Evolutionary conservation across 2,888 invertebrate species (phyloP).

Genomic region (Oithona nana): DNA sequence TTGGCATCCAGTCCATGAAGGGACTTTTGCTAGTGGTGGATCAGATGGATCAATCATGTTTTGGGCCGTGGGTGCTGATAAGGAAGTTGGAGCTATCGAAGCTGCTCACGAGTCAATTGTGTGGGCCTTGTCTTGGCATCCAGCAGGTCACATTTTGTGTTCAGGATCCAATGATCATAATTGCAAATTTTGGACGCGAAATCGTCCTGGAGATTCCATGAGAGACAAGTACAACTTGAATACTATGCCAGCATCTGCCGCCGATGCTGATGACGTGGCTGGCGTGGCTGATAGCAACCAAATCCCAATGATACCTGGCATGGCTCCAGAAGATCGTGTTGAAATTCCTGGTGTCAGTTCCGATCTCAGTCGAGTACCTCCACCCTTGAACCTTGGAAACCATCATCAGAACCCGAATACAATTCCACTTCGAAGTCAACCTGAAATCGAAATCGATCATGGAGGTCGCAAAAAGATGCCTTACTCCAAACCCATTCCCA

Average conservation of each 20-base stretch:
- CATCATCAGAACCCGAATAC: constrained; percentile 23
- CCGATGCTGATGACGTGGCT: constrained; percentile 25
- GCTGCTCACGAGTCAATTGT: constrained; percentile 98
- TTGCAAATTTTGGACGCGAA: constrained; percentile 96
- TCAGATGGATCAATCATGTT: constrained; percentile 96
- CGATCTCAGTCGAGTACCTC: constrained; percentile 24
- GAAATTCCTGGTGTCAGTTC: constrained; percentile 32
- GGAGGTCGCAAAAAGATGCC: constrained; percentile 41
- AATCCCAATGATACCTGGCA: constrained; percentile 69
- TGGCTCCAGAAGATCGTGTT: constrained; percentile 93
- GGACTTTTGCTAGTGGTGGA: constrained; percentile 89
- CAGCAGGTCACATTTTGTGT: constrained; percentile 90
- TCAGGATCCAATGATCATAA: constrained; percentile 99
- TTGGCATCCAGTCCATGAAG: constrained; percentile 97
- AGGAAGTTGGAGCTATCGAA: constrained; percentile 93
- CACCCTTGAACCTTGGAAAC: constrained; percentile 18
- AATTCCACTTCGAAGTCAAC: constrained; percentile 73
- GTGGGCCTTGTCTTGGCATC: constrained; percentile 99
- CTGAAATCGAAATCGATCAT: constrained; percentile 28
- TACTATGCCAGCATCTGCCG: constrained; percentile 60
- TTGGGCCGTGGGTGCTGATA: constrained; percentile 96
- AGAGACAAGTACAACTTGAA: constrained; percentile 93
- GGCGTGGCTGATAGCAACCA: constrained; percentile 37
- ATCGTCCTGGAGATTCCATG: constrained; percentile 94
- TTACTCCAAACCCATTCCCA: constrained; percentile 85